These are phyloP conservation scores for Melopsittacus undulatus DNA, from an alignment of 2,797 vertebrate genomes.

Conservation along the genomic window DNA sequence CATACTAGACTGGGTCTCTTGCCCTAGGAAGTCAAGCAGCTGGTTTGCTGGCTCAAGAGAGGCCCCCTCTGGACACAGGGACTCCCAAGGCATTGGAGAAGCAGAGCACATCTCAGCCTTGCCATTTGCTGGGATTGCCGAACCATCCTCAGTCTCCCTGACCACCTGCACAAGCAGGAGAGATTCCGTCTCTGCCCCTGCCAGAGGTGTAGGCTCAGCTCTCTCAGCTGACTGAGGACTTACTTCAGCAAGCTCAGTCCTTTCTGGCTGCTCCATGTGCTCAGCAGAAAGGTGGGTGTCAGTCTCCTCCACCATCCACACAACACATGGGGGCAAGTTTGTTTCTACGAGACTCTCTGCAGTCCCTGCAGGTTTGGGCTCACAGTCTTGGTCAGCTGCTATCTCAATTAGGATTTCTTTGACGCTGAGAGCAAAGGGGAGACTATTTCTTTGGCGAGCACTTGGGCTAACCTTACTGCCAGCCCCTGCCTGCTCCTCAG, in stretches of 20 bases:
- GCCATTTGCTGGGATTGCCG: fast-evolving
- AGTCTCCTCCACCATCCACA: not conserved
- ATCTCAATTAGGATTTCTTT: fast-evolving
- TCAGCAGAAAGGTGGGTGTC: not conserved
- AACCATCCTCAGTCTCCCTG: not conserved
- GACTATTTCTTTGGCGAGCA: not conserved
- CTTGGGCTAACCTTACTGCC: fast-evolving
- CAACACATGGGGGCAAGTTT: fast-evolving
- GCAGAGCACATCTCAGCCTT: not conserved
- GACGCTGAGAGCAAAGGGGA: not conserved
- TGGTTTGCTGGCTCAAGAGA: not conserved
- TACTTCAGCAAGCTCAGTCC: fast-evolving
- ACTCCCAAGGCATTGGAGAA: not conserved
- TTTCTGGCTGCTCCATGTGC: fast-evolving
- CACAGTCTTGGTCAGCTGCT: not conserved
- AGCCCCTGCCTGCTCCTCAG: not conserved
- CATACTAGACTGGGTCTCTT: not conserved
- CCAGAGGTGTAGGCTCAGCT: not conserved
- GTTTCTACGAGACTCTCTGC: fast-evolving
- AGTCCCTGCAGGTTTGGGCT: not conserved
- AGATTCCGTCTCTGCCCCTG: not conserved
- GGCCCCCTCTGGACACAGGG: not conserved
- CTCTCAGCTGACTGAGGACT: fast-evolving
- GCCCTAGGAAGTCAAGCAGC: not conserved
- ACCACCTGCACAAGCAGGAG: not conserved